Percentiles rank a stretch among this genome's conserved stretches.
These are phyloP conservation scores for Macroteleia sp. DNA, from an alignment of 2,888 invertebrate species.

Conservation along the genomic window DNA sequence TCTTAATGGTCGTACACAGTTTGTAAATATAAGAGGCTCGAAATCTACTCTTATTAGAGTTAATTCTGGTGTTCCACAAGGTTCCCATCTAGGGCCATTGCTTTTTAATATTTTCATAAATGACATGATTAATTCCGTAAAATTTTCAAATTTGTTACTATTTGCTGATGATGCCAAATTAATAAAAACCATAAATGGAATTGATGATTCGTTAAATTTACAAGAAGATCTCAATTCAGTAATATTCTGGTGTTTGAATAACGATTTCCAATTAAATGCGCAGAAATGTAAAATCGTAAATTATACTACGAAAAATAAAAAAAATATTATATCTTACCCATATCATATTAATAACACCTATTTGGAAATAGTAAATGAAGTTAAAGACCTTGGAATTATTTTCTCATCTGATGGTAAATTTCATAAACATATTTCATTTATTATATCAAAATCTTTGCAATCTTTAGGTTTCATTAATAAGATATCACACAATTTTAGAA, in stretches of 20 bases:
- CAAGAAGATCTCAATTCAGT: no score
- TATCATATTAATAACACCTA: background rate
- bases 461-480: constrained; percentile 11
- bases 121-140: background rate
- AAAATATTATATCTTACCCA: background rate
- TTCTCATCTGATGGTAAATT: background rate
- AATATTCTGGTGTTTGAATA: background rate
- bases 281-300: background rate
- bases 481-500: background rate
- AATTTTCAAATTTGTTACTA: no score
- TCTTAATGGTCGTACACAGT: background rate
- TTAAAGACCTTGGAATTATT: background rate
- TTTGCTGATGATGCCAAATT: no score
- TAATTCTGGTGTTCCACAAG: background rate
- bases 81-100: background rate
- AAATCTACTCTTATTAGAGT: background rate
- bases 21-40: background rate
- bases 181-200: no score
- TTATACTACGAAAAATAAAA: background rate
- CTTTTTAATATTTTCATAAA: constrained; percentile 10
- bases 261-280: background rate
- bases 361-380: background rate
- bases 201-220: no score
- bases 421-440: background rate
- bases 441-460: background rate